Percentiles rank a stretch among this genome's conserved stretches.
phyloP scores from a whole-genome alignment of 2,113 vertebrate genomes.

The Gavialis gangeticus region DNA sequence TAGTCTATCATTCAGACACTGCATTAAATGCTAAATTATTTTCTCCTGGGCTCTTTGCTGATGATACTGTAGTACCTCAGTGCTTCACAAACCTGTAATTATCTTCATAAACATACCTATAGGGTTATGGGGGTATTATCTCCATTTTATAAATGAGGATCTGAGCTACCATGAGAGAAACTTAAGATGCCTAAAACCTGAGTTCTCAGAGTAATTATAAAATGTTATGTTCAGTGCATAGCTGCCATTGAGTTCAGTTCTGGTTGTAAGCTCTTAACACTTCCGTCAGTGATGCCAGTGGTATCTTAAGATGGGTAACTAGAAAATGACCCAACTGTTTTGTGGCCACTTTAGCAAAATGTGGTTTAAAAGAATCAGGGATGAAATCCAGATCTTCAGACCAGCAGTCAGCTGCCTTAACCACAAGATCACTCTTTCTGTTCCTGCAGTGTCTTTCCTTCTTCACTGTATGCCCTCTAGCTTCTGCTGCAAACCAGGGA shows the following conservation, averaged over 20 bases:
- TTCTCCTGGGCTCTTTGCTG: not conserved
- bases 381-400: no score
- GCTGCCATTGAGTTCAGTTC: not conserved
- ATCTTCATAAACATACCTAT: accelerated
- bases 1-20: not conserved
- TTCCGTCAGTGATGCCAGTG: not conserved
- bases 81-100: not conserved
- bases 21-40: not conserved
- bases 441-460: not conserved
- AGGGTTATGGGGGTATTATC: accelerated
- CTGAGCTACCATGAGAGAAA: not conserved
- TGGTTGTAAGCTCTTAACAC: not conserved
- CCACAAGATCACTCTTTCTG: no score
- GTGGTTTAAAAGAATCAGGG: not conserved
- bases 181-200: not conserved
- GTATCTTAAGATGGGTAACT: not conserved
- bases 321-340: not conserved
- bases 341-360: not conserved
- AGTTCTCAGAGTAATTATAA: no score
- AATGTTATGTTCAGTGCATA: not conserved
- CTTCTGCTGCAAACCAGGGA: not conserved
- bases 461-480: not conserved
- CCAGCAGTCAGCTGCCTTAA: not conserved
- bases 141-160: not conserved
- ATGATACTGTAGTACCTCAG: not conserved